Conservation (phyloP, 2,113 vertebrate genomes). For the Pituophis catenifer region DNA sequence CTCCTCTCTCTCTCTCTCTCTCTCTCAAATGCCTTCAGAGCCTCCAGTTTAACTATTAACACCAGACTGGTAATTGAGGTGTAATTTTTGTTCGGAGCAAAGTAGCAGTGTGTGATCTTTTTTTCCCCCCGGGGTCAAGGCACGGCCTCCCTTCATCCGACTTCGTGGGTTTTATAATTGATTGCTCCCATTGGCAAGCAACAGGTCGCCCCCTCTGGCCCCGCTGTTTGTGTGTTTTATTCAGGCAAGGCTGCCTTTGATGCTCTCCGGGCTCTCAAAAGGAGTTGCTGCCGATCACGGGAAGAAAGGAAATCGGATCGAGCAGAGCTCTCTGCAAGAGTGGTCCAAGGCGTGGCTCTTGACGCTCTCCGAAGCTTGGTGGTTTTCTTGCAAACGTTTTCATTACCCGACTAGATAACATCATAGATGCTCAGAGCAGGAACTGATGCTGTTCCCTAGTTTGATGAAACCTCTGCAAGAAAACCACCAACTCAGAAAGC, state of each 20-base stretch:
- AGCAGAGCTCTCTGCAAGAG: background rate
- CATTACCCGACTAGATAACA: background rate
- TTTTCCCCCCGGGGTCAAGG: constrained; percentile 33
- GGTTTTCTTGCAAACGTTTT: background rate
- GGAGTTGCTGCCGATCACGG: background rate
- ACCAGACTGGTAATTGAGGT: constrained; percentile 53
- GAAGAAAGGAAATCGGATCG: constrained; percentile 20
- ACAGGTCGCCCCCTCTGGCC: background rate
- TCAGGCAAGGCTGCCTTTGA: constrained; percentile 21
- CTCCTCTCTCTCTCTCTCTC: too few species aligned
- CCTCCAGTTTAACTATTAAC: constrained; percentile 62
- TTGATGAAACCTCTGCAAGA: background rate
- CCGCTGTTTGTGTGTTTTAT: background rate
- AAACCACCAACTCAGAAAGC: background rate
- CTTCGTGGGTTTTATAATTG: constrained; percentile 25
- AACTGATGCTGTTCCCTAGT: background rate
- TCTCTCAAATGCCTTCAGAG: constrained; percentile 13
- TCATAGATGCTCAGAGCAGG: background rate
- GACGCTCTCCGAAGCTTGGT: background rate
- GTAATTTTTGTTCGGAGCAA: constrained; percentile 53
- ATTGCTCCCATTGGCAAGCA: constrained; percentile 18
- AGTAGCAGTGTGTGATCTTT: constrained; percentile 48
- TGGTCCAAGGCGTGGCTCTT: background rate
- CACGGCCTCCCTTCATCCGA: constrained; percentile 43
- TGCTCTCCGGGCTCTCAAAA: background rate